A percentile compares a stretch with the other conserved stretches of the same genome.
phyloP scores from a whole-genome alignment of 1,140 invertebrate species.

The Hestina assimilis region DNA sequence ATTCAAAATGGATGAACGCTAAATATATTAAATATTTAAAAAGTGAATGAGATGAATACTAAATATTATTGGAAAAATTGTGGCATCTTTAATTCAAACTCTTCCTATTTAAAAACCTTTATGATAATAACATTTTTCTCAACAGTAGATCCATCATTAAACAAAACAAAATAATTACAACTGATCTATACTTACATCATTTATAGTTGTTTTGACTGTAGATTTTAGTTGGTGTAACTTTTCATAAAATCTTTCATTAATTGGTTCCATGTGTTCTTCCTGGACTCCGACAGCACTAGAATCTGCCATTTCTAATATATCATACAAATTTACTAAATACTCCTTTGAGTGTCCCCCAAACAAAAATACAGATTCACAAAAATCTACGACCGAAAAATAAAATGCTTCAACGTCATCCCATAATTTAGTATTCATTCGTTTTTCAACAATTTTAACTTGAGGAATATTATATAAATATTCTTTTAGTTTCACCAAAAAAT shows the following conservation, averaged over 20 bases:
- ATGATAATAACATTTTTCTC: too few relatives aligned
- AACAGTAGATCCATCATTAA: too few relatives aligned
- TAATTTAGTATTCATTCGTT: conserved; percentile 57
- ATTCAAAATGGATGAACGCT: too few relatives aligned
- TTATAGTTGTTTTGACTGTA: conserved; percentile 24
- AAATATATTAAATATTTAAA: too few relatives aligned
- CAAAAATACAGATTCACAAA: conserved; percentile 53
- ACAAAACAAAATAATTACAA: too few relatives aligned
- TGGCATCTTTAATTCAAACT: too few relatives aligned
- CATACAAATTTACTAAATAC: conserved; percentile 40
- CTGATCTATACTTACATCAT: conserved; percentile 30
- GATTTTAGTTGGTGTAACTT: conserved; percentile 37
- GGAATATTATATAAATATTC: conserved; percentile 51
- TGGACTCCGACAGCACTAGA: conserved; percentile 50
- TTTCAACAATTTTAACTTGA: conserved; percentile 51
- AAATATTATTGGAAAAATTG: too few relatives aligned
- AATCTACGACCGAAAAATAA: conserved; percentile 43
- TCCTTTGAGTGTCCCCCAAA: conserved; percentile 38
- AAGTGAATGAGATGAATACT: too few relatives aligned
- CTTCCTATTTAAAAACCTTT: too few relatives aligned
- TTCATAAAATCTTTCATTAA: conserved; percentile 48
- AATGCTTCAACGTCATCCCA: conserved; percentile 65
- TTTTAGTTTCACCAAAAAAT: conserved; percentile 50
- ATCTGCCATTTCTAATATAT: conserved; percentile 48
- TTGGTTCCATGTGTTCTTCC: conserved; percentile 55